Evolutionary conservation across 1,140 invertebrate species (phyloP).

Genomic region (Apis laboriosa): DNA sequence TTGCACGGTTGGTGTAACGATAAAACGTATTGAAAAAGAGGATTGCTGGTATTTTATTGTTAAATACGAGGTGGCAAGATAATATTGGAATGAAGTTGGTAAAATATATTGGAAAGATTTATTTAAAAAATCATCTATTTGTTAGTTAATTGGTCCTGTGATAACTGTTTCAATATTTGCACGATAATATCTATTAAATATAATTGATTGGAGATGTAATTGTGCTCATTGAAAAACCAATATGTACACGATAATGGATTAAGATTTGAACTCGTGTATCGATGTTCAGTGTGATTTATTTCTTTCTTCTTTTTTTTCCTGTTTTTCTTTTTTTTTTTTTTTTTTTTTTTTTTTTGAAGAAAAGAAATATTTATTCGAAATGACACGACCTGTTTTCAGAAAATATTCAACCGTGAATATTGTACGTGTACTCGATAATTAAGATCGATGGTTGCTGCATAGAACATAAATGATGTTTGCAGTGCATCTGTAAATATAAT

Average conservation of each 20-base stretch:
- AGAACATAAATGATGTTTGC: constrained; percentile 19
- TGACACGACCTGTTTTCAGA: constrained; percentile 35
- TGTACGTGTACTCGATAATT: constrained; percentile 43
- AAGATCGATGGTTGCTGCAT: constrained; percentile 32
- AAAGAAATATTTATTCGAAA: constrained; percentile 17
- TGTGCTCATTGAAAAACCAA: background rate
- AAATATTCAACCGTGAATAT: constrained; percentile 39
- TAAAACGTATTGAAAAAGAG: background rate
- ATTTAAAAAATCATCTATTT: background rate
- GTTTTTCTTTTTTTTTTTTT: too few relatives aligned
- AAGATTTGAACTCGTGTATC: too few relatives aligned
- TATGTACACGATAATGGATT: too few relatives aligned
- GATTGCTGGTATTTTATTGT: background rate
- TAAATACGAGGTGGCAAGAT: background rate
- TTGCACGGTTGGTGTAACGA: too few relatives aligned
- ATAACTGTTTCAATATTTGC: background rate
- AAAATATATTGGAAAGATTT: background rate
- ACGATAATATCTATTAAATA: background rate
- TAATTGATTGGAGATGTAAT: background rate
- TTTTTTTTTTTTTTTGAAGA: background rate
- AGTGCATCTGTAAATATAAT: background rate
- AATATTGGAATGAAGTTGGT: background rate
- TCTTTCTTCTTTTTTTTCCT: background rate
- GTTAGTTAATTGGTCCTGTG: background rate
- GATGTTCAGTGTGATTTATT: too few relatives aligned